Conservation (phyloP, 2,888 invertebrate genomes). For the Drosophila hawaiiensis region DNA sequence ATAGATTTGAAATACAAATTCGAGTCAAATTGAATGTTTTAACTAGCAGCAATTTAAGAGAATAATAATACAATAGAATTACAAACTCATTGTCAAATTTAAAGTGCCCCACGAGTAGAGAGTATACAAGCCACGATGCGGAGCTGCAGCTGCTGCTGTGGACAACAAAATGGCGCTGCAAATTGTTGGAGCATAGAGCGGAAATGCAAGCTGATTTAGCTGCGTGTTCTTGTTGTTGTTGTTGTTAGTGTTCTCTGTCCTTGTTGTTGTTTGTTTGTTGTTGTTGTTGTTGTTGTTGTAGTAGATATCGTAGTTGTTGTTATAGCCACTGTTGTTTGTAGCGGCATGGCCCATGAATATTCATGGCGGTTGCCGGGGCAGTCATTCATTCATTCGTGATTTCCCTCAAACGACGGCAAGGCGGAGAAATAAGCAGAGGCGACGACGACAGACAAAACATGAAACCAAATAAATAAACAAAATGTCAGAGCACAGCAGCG, state of each 20-base stretch:
- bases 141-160: slow-evolving; percentile 42
- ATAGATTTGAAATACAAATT: neutral
- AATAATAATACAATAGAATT: neutral
- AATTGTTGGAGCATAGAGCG: slow-evolving; percentile 73
- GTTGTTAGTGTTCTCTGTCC: neutral
- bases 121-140: slow-evolving; percentile 24
- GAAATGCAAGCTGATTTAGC: slow-evolving; percentile 72
- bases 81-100: neutral
- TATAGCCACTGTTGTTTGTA: slow-evolving; percentile 57
- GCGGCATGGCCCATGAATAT: slow-evolving; percentile 74
- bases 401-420: slow-evolving; percentile 63
- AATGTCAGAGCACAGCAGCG: slow-evolving; percentile 57
- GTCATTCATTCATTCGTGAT: slow-evolving; percentile 80
- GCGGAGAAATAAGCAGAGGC: neutral
- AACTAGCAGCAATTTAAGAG: neutral
- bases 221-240: slow-evolving; percentile 28
- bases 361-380: slow-evolving; percentile 75
- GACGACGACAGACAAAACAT: slow-evolving; percentile 72
- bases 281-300: slow-evolving; percentile 17
- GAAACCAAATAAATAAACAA: slow-evolving; percentile 79
- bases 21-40: neutral
- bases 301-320: slow-evolving; percentile 19
- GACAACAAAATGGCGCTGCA: slow-evolving; percentile 72
- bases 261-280: slow-evolving; percentile 3
- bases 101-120: neutral